phyloP scores from a whole-genome alignment of 2,888 invertebrate species.

The Eristalis intricaria region DNA sequence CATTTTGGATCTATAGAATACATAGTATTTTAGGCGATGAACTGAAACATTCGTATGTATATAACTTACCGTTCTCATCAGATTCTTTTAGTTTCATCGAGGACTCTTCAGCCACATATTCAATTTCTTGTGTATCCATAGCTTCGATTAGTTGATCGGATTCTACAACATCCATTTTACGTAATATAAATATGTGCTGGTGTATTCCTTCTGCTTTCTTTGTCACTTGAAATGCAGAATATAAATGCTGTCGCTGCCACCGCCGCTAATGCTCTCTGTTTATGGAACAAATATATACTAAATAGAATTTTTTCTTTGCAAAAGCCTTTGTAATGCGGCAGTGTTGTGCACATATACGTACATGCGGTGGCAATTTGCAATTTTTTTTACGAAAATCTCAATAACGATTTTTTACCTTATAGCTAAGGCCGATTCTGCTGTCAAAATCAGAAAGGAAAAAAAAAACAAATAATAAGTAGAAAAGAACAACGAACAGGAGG shows the following conservation, averaged over 20 bases:
- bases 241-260: conserved; percentile 39
- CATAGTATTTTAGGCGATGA: background rate
- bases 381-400: conserved; percentile 11
- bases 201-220: conserved; percentile 60
- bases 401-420: conserved; percentile 48
- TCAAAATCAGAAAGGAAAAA: conserved; percentile 32
- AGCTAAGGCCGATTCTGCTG: conserved; percentile 30
- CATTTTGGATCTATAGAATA: conserved; percentile 76
- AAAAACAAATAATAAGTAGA: conserved; percentile 24
- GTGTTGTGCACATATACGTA: conserved; percentile 27
- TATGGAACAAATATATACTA: conserved; percentile 46
- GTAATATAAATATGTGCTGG: conserved; percentile 67
- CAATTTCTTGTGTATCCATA: conserved; percentile 81
- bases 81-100: conserved; percentile 51
- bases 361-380: conserved; percentile 29
- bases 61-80: conserved; percentile 60
- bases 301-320: conserved; percentile 9
- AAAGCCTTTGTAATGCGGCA: conserved; percentile 27
- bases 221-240: conserved; percentile 65
- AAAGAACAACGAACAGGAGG: conserved; percentile 36
- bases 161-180: conserved; percentile 78
- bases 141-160: conserved; percentile 80
- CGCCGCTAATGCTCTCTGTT: conserved; percentile 43
- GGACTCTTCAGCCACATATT: conserved; percentile 75
- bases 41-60: background rate